These are phyloP conservation scores for Aphelinus certus DNA, from an alignment of 1,140 invertebrate genomes.

Conservation along the genomic window DNA sequence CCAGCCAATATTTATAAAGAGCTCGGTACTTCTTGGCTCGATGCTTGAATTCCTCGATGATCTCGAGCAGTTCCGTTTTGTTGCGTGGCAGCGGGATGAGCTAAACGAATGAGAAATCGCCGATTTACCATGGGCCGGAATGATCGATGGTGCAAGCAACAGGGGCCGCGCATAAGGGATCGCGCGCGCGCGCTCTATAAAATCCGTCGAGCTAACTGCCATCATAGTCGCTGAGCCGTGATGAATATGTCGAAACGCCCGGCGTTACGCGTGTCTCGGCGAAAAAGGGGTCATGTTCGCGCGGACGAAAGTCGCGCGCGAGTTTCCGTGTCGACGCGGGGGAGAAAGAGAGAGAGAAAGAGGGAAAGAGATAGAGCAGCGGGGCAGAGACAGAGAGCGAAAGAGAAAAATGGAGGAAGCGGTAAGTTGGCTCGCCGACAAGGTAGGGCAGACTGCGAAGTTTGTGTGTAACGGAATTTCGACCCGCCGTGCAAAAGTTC, in stretches of 20 bases:
- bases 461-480: constrained; percentile 24
- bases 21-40: constrained; percentile 46
- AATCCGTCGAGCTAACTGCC: neutral
- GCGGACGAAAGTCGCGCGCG: neutral
- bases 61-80: constrained; percentile 38
- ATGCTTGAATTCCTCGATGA: constrained; percentile 38
- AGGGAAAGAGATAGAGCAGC: constrained; percentile 6
- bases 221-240: neutral
- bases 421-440: neutral
- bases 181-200: neutral
- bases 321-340: constrained; percentile 5
- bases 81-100: constrained; percentile 37
- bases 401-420: constrained; percentile 6
- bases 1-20: constrained; percentile 48
- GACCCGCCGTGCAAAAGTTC: neutral
- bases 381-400: neutral
- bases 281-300: neutral
- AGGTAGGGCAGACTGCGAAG: neutral
- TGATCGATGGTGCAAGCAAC: too few species aligned
- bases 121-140: too few species aligned
- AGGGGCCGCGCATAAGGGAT: too few species aligned
- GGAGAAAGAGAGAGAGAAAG: neutral
- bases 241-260: constrained; percentile 9
- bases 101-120: constrained; percentile 29
- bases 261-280: neutral